A percentile compares a stretch with the other conserved stretches of the same genome.
Conservation (phyloP, 37 sponge, comb jelly and placozoan species). For the Crambe crambe region DNA sequence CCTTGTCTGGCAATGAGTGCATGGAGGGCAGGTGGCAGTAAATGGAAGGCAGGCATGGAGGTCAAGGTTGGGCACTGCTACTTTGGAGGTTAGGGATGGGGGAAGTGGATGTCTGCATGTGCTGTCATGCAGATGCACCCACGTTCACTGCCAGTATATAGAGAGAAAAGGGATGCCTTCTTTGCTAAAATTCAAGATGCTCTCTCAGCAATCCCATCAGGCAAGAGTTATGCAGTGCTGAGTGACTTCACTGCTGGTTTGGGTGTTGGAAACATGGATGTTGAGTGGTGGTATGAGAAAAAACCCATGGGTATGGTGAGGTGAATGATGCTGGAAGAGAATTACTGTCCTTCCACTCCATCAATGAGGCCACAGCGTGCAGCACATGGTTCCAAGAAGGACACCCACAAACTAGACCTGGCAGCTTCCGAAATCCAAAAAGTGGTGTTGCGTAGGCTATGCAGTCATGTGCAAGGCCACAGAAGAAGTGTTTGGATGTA, state of each 20-base stretch:
- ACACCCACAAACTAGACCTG: conserved; percentile 1
- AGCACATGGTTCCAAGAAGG: conserved; percentile 52
- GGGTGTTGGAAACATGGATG: conserved; percentile 5
- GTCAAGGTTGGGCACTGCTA: neutral
- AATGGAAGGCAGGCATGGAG: conserved; percentile 66
- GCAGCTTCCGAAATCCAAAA: neutral
- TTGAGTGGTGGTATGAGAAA: conserved; percentile 21
- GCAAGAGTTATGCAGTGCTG: neutral
- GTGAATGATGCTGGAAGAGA: conserved; percentile 53
- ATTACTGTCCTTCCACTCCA: conserved; percentile 37
- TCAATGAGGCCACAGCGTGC: conserved; percentile 40
- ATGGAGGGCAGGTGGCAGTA: conserved; percentile 30
- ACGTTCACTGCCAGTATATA: conserved; percentile 18
- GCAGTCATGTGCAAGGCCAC: neutral
- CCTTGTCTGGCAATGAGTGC: conserved; percentile 26
- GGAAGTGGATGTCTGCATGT: neutral
- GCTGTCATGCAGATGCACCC: conserved; percentile 13
- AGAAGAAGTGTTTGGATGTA: conserved; percentile 31
- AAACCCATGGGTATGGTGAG: conserved; percentile 50
- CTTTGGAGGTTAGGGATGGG: neutral
- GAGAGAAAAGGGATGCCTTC: conserved; percentile 11
- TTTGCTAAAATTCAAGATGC: conserved; percentile 1
- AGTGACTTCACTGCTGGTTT: conserved; percentile 34
- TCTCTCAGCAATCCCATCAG: conserved; percentile 9
- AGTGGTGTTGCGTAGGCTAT: neutral